These are phyloP conservation scores for Boloria selene DNA, from an alignment of 2,888 invertebrate species.

Conservation along the genomic window DNA sequence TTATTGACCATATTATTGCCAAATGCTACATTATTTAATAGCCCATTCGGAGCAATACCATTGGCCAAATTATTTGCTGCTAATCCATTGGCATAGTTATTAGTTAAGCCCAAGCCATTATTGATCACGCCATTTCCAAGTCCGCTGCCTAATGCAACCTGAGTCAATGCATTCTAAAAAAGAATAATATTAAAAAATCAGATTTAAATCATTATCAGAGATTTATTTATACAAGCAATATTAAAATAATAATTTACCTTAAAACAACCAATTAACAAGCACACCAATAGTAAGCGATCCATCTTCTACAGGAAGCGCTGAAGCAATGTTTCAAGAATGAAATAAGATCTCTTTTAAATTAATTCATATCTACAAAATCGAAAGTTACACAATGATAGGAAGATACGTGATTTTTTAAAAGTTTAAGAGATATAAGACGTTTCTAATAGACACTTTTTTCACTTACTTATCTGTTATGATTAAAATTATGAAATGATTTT, in stretches of 20 bases:
- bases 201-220: not conserved
- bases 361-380: slow-evolving; percentile 10
- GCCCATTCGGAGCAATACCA: slow-evolving; percentile 29
- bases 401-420: slow-evolving; percentile 17
- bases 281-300: slow-evolving; percentile 34
- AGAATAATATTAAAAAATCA: slow-evolving; percentile 6
- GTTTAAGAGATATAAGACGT: not conserved
- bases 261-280: slow-evolving; percentile 30
- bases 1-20: slow-evolving; percentile 25
- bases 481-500: not conserved
- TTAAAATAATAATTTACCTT: slow-evolving; percentile 16
- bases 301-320: slow-evolving; percentile 35
- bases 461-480: slow-evolving; percentile 11
- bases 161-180: slow-evolving; percentile 47
- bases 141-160: slow-evolving; percentile 38
- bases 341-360: slow-evolving; percentile 14
- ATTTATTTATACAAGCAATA: not conserved
- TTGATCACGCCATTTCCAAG: slow-evolving; percentile 32
- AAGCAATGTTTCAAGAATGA: slow-evolving; percentile 3
- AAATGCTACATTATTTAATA: slow-evolving; percentile 21
- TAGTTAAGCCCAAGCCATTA: not conserved
- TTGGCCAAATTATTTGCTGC: slow-evolving; percentile 34
- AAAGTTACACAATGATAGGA: slow-evolving; percentile 13
- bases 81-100: slow-evolving; percentile 30
- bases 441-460: not conserved